These are phyloP conservation scores for Macrosiphum euphorbiae DNA, from an alignment of 2,888 invertebrate genomes.

Conservation along the genomic window DNA sequence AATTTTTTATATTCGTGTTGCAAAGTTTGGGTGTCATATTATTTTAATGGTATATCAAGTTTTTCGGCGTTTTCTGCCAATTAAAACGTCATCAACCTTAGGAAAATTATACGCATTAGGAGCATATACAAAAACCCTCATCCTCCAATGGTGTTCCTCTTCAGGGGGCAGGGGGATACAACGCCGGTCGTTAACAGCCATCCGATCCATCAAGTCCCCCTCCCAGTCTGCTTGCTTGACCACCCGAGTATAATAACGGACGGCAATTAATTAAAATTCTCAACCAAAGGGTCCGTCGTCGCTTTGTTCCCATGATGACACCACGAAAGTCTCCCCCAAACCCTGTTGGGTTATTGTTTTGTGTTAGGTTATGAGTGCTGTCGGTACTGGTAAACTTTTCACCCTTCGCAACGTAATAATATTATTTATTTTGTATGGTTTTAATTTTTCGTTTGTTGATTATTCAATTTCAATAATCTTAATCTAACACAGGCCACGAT, in stretches of 20 bases:
- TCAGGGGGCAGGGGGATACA: slow-evolving; percentile 15
- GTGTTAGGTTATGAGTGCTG: slow-evolving; percentile 46
- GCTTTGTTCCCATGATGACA: slow-evolving; percentile 63
- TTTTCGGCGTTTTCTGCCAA: slow-evolving; percentile 41
- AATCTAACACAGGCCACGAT: not conserved
- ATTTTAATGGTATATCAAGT: slow-evolving; percentile 34
- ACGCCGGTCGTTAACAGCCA: slow-evolving; percentile 62
- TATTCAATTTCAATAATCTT: not conserved
- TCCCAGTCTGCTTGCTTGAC: slow-evolving; percentile 50
- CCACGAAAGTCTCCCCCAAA: slow-evolving; percentile 52
- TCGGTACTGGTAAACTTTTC: slow-evolving; percentile 36
- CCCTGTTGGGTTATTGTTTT: slow-evolving; percentile 49
- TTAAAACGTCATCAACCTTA: slow-evolving; percentile 55
- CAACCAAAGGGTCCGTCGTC: slow-evolving; percentile 51
- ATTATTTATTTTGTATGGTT: slow-evolving; percentile 33
- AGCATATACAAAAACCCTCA: slow-evolving; percentile 43
- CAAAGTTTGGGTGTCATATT: not conserved
- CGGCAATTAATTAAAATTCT: slow-evolving; percentile 64
- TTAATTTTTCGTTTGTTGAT: slow-evolving; percentile 32
- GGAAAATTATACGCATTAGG: slow-evolving; percentile 53
- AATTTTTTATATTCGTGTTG: not conserved
- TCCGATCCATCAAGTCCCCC: slow-evolving; percentile 61
- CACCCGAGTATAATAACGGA: slow-evolving; percentile 63
- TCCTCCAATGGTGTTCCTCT: slow-evolving; percentile 6
- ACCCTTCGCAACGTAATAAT: slow-evolving; percentile 42